Conservation (phyloP, 2,888 invertebrate species). For the Idaea aversata region DNA sequence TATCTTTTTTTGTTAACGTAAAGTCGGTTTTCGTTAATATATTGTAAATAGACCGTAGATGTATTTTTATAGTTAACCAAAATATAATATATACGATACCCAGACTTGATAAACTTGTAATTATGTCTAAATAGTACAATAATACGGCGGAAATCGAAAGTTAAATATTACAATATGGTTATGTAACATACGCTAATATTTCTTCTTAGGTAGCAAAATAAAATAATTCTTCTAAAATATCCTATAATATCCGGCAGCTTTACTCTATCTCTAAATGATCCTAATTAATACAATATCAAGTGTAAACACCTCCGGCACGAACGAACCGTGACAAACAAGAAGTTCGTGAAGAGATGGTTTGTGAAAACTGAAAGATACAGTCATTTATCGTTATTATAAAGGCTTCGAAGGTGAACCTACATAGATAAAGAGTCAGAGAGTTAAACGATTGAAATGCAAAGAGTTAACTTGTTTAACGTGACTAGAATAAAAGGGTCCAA, state of each 20-base stretch:
- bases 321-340: constrained; percentile 23
- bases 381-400: constrained; percentile 19
- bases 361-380: constrained; percentile 19
- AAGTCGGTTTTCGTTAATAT: too few species aligned
- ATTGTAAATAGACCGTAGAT: too few species aligned
- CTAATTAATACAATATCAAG: constrained; percentile 18
- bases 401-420: constrained; percentile 16
- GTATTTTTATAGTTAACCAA: too few species aligned
- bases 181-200: neutral
- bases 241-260: neutral
- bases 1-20: too few species aligned
- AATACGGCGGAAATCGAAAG: neutral
- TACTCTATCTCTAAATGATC: constrained; percentile 11
- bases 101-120: neutral
- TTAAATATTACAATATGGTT: neutral
- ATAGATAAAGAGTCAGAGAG: constrained; percentile 20
- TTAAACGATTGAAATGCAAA: constrained; percentile 20
- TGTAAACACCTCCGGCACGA: constrained; percentile 28
- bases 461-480: constrained; percentile 30
- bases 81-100: constrained; percentile 4
- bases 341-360: constrained; percentile 28
- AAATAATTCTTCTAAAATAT: neutral
- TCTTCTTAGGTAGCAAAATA: neutral
- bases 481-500: constrained; percentile 34
- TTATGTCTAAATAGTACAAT: too few species aligned